Percentiles rank a stretch among this genome's conserved stretches.
Conservation (phyloP, 2,797 vertebrate species). For the Ctenochaetus hawaiiensis region DNA sequence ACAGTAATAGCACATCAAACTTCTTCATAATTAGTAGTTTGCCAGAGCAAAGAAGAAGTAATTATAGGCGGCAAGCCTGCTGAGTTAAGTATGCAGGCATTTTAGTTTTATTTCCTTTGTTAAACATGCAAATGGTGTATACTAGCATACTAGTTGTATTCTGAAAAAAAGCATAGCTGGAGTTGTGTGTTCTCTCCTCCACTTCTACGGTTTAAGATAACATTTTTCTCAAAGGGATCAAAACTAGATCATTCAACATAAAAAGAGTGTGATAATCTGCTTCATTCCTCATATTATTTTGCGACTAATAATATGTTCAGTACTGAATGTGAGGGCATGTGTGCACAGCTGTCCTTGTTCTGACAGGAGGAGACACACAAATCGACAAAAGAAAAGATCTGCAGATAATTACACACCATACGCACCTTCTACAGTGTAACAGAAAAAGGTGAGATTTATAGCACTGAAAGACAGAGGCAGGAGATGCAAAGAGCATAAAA, state of each 20-base stretch:
- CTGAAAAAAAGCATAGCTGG: slow-evolving; percentile 12
- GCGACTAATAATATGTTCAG: neutral
- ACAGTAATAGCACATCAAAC: slow-evolving; percentile 58
- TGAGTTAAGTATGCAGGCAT: slow-evolving; percentile 40
- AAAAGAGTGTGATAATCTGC: neutral
- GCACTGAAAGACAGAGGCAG: neutral
- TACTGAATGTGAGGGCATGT: neutral
- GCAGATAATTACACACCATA: neutral
- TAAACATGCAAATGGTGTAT: slow-evolving; percentile 45
- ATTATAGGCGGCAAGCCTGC: slow-evolving; percentile 50
- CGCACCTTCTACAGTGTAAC: neutral
- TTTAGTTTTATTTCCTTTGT: slow-evolving; percentile 48
- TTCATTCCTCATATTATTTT: neutral
- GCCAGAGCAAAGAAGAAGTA: slow-evolving; percentile 46
- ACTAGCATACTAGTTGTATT: neutral
- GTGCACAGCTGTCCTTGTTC: slow-evolving; percentile 9
- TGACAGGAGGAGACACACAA: slow-evolving; percentile 13
- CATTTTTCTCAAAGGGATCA: neutral
- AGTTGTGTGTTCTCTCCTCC: slow-evolving; percentile 13
- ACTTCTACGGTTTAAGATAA: slow-evolving; percentile 5
- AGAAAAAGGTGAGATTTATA: neutral
- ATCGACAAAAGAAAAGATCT: neutral
- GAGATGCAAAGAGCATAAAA: neutral
- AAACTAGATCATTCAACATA: slow-evolving; percentile 1
- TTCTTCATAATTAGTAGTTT: slow-evolving; percentile 66